Base-by-base conservation (phyloP, 2,797 vertebrate species). In the Sandelia bainsii region DNA sequence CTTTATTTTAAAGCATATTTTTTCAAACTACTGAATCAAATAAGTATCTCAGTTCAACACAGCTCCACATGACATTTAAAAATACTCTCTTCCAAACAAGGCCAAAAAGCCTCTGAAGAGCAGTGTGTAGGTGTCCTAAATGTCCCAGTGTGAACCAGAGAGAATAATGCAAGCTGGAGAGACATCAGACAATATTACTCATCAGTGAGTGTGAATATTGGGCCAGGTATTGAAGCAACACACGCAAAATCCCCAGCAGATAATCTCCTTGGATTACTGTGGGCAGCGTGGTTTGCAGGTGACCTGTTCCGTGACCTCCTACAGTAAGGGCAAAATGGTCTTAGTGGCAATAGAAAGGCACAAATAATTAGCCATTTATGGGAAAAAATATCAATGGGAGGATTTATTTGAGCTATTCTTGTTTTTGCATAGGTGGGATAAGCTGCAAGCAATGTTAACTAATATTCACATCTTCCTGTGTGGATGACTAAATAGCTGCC, bases 101-200 rank as follows among this genome's bases (percentile, higher is more conserved):
- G 79, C 73, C 82, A 85, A 58, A 62, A 53, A 48, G 68, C 71
- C 64, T 80, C 80, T 75, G 51, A 75, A 82, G 77, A 75, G 60
- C 69, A 75, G 45, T 58, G 67, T 62, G 62, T 54, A 42, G 58
- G 74, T 73, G 78, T 79, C 83, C 73, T 80, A 39, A 82, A 81
- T 77, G 77, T 87, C 72, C 70, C 69, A 11, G 71, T 1, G 8
- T 75, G 80, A 80, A 76, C 50, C 57, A 45, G 20, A 67, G 56
- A 78, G 40, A 62, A 75, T n/a, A 83, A 77, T 14, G 42, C 22
- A 58, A 45, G 65, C 62, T 58, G 58, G 62, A 66, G 39, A 58
- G 46, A 13, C 48, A 61, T 74, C 62, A 65, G n/a, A 54, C 45
- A 25, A 54, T 13, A 65, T 72, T 62, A 59, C 40, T 61, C 40